Conservation (phyloP, 2,113 vertebrate species). For the Cavia aperea region DNA sequence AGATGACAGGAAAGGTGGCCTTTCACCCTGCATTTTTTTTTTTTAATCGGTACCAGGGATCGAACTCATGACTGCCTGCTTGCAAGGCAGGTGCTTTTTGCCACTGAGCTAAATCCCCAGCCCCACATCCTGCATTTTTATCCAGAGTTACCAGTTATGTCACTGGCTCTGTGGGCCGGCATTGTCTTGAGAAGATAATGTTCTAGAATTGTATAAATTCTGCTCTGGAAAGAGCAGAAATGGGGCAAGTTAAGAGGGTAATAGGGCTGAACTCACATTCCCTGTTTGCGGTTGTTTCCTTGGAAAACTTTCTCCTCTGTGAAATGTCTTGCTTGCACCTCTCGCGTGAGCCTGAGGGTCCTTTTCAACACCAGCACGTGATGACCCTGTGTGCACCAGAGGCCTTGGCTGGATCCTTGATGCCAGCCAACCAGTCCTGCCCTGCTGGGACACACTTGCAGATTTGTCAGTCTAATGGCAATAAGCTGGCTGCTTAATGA, state of each 20-base stretch:
- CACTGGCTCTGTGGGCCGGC: neutral
- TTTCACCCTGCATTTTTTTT: neutral
- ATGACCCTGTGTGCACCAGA: neutral
- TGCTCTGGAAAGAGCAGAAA: neutral
- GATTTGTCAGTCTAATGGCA: slow-evolving; percentile 54
- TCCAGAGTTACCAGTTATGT: neutral
- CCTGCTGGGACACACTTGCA: slow-evolving; percentile 16
- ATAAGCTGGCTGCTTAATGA: slow-evolving; percentile 51
- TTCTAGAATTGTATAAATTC: neutral
- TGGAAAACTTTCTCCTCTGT: neutral
- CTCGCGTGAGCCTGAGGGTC: neutral
- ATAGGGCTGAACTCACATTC: neutral
- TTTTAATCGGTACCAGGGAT: too few relatives aligned
- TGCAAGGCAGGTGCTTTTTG: too few relatives aligned
- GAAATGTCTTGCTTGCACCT: neutral
- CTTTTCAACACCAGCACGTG: neutral
- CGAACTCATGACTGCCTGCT: too few relatives aligned
- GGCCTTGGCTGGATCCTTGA: neutral
- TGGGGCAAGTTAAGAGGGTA: neutral
- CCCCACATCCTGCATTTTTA: neutral
- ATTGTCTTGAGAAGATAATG: neutral
- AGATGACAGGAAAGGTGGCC: neutral
- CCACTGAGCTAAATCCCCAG: too few relatives aligned
- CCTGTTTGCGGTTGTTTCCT: neutral
- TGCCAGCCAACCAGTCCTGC: neutral